Conservation (phyloP, 2,113 vertebrate genomes). For the Hemibates koningsi region DNA sequence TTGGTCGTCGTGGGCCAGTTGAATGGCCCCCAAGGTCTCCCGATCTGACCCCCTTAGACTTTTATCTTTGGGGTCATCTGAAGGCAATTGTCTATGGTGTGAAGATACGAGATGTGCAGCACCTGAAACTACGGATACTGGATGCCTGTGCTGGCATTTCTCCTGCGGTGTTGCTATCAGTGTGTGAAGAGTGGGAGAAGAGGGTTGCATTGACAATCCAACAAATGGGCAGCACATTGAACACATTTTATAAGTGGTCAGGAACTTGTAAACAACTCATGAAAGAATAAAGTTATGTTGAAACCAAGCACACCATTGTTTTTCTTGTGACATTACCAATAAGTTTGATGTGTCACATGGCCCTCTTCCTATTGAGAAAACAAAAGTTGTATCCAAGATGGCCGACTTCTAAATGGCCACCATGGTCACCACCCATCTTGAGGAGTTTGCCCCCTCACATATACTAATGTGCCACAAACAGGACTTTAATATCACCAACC, state of each 20-base stretch:
- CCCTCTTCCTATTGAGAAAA: neutral
- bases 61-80: too few relatives aligned
- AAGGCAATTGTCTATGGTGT: too few relatives aligned
- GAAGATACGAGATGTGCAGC: too few relatives aligned
- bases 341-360: neutral
- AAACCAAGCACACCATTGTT: neutral
- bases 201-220: neutral
- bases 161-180: neutral
- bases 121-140: too few relatives aligned
- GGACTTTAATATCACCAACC: neutral
- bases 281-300: accelerated
- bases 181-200: neutral
- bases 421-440: neutral
- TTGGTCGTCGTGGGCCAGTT: too few relatives aligned
- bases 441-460: neutral
- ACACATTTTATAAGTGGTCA: accelerated
- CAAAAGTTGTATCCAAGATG: neutral
- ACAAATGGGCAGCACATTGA: neutral
- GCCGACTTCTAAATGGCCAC: neutral
- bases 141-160: too few relatives aligned
- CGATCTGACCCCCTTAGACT: too few relatives aligned
- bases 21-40: too few relatives aligned
- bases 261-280: neutral
- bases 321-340: neutral
- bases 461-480: too few relatives aligned